Evolutionary conservation across 1,140 invertebrate species (phyloP).

Genomic region (Parapsyche elsis): DNA sequence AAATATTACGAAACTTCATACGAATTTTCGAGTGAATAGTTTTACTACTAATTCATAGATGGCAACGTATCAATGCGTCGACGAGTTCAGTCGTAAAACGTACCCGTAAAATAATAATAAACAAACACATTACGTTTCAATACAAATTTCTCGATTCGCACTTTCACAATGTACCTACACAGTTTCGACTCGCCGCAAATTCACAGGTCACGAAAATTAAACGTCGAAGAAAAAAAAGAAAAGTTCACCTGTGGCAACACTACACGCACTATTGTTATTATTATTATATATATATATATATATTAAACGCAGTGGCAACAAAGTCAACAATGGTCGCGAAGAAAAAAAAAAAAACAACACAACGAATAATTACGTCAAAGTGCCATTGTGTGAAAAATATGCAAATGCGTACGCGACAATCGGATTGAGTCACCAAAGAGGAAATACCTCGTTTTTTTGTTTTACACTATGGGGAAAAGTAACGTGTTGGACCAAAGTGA

Average conservation of each 20-base stretch:
- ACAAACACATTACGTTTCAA: not conserved
- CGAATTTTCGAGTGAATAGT: not conserved
- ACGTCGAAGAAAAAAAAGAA: not conserved
- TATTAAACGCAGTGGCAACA: constrained; percentile 23
- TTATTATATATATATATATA: not conserved
- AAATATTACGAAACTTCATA: too few relatives aligned
- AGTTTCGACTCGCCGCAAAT: not conserved
- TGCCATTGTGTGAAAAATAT: constrained; percentile 30
- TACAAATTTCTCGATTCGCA: not conserved
- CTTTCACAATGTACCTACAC: not conserved
- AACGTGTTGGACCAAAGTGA: constrained; percentile 1
- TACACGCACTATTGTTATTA: not conserved
- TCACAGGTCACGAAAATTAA: not conserved
- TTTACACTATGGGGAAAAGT: not conserved
- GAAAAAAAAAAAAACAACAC: not conserved
- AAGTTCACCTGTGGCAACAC: not conserved
- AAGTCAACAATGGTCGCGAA: constrained; percentile 7
- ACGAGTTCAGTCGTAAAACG: not conserved
- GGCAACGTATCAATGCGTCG: not conserved
- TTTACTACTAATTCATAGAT: constrained; percentile 10
- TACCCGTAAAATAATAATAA: not conserved
- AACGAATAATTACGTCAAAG: constrained; percentile 17
- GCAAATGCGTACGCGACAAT: constrained; percentile 26
- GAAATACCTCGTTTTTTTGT: constrained; percentile 26
- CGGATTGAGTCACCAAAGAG: constrained; percentile 27